Percentiles rank a stretch among this genome's conserved stretches.
Evolutionary conservation across 2,888 invertebrate species (phyloP).

Genomic region (Calliphora vomitoria): DNA sequence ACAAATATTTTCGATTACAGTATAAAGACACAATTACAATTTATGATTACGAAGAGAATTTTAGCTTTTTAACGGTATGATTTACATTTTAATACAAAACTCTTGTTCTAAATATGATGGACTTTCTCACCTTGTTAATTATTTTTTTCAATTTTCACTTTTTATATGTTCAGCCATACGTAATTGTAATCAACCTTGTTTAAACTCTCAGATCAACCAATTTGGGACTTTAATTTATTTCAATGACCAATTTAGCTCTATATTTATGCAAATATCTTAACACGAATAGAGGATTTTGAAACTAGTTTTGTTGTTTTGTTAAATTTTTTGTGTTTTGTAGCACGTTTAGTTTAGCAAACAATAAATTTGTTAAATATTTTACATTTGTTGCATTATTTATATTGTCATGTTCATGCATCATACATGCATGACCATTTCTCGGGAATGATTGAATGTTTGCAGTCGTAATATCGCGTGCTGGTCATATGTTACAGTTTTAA

Average conservation of each 20-base stretch:
- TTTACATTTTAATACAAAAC: too few relatives aligned
- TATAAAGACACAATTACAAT: too few relatives aligned
- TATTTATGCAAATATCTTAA: constrained; percentile 46
- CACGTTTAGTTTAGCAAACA: constrained; percentile 60
- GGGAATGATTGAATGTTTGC: constrained; percentile 57
- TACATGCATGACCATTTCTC: constrained; percentile 46
- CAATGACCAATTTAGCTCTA: constrained; percentile 42
- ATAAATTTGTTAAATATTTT: constrained; percentile 65
- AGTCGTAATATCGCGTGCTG: constrained; percentile 61
- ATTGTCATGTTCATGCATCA: constrained; percentile 65
- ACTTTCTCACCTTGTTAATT: constrained; percentile 8
- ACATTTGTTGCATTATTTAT: constrained; percentile 69
- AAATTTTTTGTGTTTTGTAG: constrained; percentile 13
- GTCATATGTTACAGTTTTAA: constrained; percentile 54
- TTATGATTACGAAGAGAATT: too few relatives aligned
- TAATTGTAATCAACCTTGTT: constrained; percentile 37
- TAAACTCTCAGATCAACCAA: constrained; percentile 9
- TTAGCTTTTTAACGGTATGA: too few relatives aligned
- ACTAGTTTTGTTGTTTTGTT: constrained; percentile 29
- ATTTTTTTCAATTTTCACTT: constrained; percentile 25
- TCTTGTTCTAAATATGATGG: too few relatives aligned
- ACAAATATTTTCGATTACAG: too few relatives aligned
- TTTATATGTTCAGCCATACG: neutral
- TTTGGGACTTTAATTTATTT: constrained; percentile 31
- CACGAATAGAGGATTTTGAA: constrained; percentile 42